These are phyloP conservation scores for Odontothrips loti DNA, from an alignment of 2,888 invertebrate genomes.

Conservation along the genomic window DNA sequence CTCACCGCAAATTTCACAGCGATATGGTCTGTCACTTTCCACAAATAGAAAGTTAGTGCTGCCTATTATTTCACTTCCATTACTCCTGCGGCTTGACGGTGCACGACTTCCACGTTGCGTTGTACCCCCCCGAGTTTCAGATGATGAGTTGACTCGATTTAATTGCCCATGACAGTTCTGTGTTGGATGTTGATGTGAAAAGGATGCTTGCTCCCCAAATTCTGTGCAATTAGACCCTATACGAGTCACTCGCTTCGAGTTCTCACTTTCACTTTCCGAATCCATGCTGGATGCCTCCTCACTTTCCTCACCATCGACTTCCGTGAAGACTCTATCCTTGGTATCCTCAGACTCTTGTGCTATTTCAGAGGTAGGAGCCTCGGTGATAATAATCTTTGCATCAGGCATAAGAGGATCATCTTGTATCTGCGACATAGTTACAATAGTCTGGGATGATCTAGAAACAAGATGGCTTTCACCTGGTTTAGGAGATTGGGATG, in stretches of 20 bases:
- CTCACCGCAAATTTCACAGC: conserved; percentile 19
- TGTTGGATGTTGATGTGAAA: conserved; percentile 4
- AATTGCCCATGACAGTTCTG: background rate
- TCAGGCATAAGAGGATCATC: background rate
- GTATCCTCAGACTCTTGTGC: background rate
- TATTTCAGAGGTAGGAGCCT: background rate
- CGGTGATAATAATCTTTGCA: background rate
- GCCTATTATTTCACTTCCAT: background rate
- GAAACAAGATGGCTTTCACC: background rate
- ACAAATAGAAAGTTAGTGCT: background rate
- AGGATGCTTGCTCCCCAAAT: conserved; percentile 6
- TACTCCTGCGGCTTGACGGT: conserved; percentile 5
- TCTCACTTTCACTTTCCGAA: background rate
- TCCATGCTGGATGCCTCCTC: conserved; percentile 19
- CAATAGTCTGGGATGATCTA: background rate
- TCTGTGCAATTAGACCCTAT: background rate
- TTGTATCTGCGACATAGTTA: conserved; percentile 8
- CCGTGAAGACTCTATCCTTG: conserved; percentile 15
- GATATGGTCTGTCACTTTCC: conserved; percentile 10
- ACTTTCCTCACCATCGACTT: conserved; percentile 10
- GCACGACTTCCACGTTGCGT: background rate
- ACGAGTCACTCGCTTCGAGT: background rate
- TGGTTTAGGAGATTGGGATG: background rate
- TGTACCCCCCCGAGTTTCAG: conserved; percentile 4
- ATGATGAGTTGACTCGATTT: background rate